Evolutionary conservation across 1,140 invertebrate genomes (phyloP), one percentile per base, ranked within the genome.

Genomic region (Brevipalpus yothersi): DNA sequence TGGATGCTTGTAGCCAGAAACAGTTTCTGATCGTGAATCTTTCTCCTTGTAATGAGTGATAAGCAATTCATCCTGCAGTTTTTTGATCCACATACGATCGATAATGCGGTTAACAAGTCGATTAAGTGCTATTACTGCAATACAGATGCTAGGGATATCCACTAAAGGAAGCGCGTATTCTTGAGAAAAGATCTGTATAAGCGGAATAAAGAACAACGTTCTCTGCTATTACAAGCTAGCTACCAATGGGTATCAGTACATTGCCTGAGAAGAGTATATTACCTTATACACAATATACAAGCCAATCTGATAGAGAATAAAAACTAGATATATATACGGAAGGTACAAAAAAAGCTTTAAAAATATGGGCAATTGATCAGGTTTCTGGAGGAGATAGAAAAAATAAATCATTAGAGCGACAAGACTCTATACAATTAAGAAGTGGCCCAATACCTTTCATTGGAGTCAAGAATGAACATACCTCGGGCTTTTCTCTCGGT

Each of bases 321-420:
- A 91, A 67, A 96, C 86, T 4, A 97, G n/a, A n/a, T n/a, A 69
- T 1, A 92, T 92, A 74, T 96, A 97, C 79, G 95, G 86, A 51
- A 87, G 83, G 49, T 91, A 92, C 77, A 96, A 92, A 73, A 84
- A 90, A 56, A 80, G 82, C 0, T 88, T 83, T 89, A 97, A 93
- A 15, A 83, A 89, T 64, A 96, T 92, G 19, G 84, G 80, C 67
- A 85, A 84, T 70, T 89, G 83, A 41, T 86, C 86, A 58, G 83
- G 77, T 70, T 83, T 81, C 86, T 88, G 65, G 40, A 72, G n/a
- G n/a, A n/a, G n/a, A n/a, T n/a, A 63, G 53, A 66, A 68, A 65
- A 15, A 65, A 61, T n/a, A 62, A 60, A 23, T 11, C 2, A 53
- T 42, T 49, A 9, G 9, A 17, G n/a, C 4, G 12, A 11, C 43